Evolutionary conservation across 2,888 invertebrate species (phyloP).

Genomic region (Lithophane socia): DNA sequence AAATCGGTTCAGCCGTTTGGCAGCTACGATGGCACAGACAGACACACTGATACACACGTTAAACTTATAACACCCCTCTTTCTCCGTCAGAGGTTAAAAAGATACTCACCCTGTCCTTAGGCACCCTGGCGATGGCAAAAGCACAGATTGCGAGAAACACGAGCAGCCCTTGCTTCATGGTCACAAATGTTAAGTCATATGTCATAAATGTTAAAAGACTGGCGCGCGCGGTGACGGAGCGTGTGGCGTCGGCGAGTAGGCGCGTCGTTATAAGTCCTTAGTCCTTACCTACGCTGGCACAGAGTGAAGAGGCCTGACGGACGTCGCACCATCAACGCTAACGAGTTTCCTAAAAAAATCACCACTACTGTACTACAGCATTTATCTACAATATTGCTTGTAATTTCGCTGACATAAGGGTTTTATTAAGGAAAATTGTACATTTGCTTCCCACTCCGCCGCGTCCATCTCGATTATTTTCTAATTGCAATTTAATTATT

Average conservation of each 20-base stretch:
- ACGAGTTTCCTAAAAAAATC: constrained; percentile 54
- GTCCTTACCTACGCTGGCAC: constrained; percentile 64
- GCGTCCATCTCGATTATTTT: too few relatives aligned
- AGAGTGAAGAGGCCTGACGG: constrained; percentile 60
- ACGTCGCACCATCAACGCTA: constrained; percentile 51
- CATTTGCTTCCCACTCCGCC: too few relatives aligned
- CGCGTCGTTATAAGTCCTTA: constrained; percentile 70
- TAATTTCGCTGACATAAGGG: constrained; percentile 41
- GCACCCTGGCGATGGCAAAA: constrained; percentile 78
- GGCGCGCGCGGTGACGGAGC: constrained; percentile 70
- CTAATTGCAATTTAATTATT: too few relatives aligned
- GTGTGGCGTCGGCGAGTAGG: constrained; percentile 74
- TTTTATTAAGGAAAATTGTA: too few relatives aligned
- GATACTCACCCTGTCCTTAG: constrained; percentile 79
- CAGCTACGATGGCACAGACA: too few relatives aligned
- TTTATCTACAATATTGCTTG: constrained; percentile 48
- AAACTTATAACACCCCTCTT: too few relatives aligned
- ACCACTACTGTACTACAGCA: constrained; percentile 40
- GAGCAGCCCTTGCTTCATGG: constrained; percentile 75
- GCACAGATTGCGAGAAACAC: constrained; percentile 74
- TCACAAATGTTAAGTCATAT: constrained; percentile 54
- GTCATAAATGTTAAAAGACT: constrained; percentile 45
- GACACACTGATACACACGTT: too few relatives aligned
- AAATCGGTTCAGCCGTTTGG: too few relatives aligned
- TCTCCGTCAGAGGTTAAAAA: constrained; percentile 20